phyloP scores from a whole-genome alignment of 2,888 invertebrate genomes.

The Hydrotaea cyrtoneurina region DNA sequence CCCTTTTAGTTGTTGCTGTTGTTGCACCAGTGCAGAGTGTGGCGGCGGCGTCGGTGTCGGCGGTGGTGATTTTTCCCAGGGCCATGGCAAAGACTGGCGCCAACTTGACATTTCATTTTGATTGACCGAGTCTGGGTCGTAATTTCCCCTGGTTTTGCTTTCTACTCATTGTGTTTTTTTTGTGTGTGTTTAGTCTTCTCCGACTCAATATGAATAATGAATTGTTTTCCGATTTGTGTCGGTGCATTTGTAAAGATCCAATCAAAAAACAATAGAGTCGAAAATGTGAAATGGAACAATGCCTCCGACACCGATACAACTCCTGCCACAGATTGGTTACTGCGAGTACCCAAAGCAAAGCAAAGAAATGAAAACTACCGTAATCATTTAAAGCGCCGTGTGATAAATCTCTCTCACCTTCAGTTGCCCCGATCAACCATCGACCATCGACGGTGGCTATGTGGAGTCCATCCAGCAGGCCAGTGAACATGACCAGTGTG shows the following conservation, averaged over 20 bases:
- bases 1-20: background rate
- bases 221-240: conserved; percentile 75
- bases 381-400: conserved; percentile 50
- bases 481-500: conserved; percentile 11
- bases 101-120: conserved; percentile 66
- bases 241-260: conserved; percentile 64
- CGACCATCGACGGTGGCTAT: background rate
- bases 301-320: background rate
- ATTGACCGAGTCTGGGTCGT: conserved; percentile 63
- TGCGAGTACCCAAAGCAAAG: conserved; percentile 14
- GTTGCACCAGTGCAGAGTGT: background rate
- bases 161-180: background rate
- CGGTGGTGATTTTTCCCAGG: conserved; percentile 51
- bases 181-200: background rate
- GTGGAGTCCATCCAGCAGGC: background rate
- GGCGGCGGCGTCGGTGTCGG: background rate
- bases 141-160: conserved; percentile 46
- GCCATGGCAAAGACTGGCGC: conserved; percentile 55
- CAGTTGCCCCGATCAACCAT: conserved; percentile 41
- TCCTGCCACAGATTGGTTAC: conserved; percentile 2
- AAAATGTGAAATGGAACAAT: conserved; percentile 13
- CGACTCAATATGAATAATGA: conserved; percentile 75
- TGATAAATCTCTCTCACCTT: conserved; percentile 64
- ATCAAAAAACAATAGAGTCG: conserved; percentile 53
- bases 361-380: conserved; percentile 50